Percentiles rank a stretch among this genome's conserved stretches.
Conservation (phyloP, 1,140 invertebrate genomes). For the Drosophila albomicans region DNA sequence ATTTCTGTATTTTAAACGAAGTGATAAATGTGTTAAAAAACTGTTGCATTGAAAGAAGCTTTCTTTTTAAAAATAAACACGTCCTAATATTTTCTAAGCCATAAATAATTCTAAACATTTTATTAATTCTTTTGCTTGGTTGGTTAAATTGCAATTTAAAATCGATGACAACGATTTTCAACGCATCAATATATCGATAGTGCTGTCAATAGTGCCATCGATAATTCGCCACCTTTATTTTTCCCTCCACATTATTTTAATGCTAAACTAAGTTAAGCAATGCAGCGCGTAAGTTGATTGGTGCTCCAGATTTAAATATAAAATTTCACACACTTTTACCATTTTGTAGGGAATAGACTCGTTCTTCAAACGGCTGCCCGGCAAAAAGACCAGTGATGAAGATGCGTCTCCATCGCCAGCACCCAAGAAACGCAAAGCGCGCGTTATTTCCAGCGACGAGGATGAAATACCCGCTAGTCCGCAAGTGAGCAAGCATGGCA, state of each 20-base stretch:
- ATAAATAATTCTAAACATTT: no score
- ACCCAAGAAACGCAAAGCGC: constrained; percentile 71
- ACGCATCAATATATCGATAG: no score
- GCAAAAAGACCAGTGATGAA: constrained; percentile 47
- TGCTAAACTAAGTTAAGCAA: constrained; percentile 23
- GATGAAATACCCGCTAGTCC: constrained; percentile 65
- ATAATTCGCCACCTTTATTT: constrained; percentile 31
- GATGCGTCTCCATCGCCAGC: constrained; percentile 51
- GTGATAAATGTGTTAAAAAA: no score
- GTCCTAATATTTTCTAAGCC: no score
- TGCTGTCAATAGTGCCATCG: constrained; percentile 8
- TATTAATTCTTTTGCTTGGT: no score
- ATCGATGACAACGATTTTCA: no score
- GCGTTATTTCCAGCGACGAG: constrained; percentile 77
- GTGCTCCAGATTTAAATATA: not conserved
- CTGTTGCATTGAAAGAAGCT: no score
- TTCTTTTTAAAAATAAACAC: no score
- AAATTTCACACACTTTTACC: not conserved
- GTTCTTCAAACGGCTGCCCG: constrained; percentile 64
- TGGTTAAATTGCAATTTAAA: no score
- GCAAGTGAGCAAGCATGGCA: constrained; percentile 41
- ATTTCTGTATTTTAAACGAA: no score
- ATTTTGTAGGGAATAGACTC: constrained; percentile 59
- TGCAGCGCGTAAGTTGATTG: constrained; percentile 65
- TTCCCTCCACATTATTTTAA: constrained; percentile 11